Evolutionary conservation across 2,113 vertebrate genomes (phyloP), one percentile per base, ranked within the genome.

Genomic region (Ophthalmotilapia sp.): DNA sequence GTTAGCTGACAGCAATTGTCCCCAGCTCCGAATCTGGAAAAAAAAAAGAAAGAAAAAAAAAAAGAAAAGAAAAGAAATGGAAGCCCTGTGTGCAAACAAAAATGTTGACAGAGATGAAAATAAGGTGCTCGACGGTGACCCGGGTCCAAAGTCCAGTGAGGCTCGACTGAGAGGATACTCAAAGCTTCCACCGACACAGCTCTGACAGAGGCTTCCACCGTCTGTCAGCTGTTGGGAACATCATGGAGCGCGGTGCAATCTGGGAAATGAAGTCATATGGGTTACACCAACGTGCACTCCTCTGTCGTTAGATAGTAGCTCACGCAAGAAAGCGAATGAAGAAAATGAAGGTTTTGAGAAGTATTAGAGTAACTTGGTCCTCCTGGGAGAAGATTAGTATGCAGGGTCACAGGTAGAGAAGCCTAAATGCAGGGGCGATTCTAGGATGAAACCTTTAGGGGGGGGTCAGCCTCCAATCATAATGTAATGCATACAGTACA

Each of bases 221-320:
- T 95, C 96, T 94, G 96, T 97, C 96, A 97, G 96, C 96, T 96
- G 95, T 96, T 95, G 92, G 94, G 94, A 95, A 95, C 95, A 95
- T 94, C 94, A 93, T 65, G 82, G 83, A 33, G 79, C 95, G 94
- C 94, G 87, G 54, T 95, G 96, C 95, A 92, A 2, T 49, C 79
- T 95, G 96, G 96, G 96, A 95, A 93, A 92, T 94, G 93, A 6
- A 96, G 96, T 97, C 75, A 56, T n/a, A 14, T 51, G 1, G 45
- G 40, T 68, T 33, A 45, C 62, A 75, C 12, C 56, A 62, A 31
- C 17, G 13, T 68, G 17, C 80, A 31, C 62, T 29, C 45, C 6
- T 3, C 54, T 19, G 7, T 55, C 47, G 40, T 33, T 62, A 42
- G 70, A 6, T 26, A 47, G 9, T 6, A 3, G 58, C 55, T 79